Conservation (phyloP, 2,113 vertebrate genomes). For the Chitala chitala region DNA sequence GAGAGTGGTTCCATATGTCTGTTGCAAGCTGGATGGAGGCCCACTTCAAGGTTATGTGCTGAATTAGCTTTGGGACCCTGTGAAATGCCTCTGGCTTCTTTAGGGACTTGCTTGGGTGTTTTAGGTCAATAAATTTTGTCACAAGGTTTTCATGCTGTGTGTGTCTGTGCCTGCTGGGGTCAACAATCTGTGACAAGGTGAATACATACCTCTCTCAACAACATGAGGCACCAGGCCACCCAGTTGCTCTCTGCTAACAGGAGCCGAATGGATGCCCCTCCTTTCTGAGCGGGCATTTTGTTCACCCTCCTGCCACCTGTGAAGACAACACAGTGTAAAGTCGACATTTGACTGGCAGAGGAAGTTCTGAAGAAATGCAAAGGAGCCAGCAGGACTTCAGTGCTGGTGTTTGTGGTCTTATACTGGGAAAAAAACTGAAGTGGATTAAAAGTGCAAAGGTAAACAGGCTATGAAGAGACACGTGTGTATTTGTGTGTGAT, state of each 20-base stretch:
- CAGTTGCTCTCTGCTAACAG: constrained; percentile 17
- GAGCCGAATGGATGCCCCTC: constrained; percentile 35
- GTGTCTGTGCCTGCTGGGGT: background rate
- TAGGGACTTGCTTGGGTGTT: background rate
- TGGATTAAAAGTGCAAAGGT: too few relatives aligned
- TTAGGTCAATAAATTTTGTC: background rate
- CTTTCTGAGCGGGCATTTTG: constrained; percentile 31
- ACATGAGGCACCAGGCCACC: constrained; percentile 28
- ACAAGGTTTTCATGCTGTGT: background rate
- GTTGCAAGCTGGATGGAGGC: too few relatives aligned
- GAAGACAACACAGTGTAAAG: background rate
- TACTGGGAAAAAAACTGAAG: too few relatives aligned
- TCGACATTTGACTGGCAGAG: too few relatives aligned
- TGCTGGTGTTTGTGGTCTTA: too few relatives aligned
- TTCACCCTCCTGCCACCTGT: background rate
- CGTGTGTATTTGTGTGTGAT: too few relatives aligned
- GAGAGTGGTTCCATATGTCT: too few relatives aligned
- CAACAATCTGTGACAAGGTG: constrained; percentile 9
- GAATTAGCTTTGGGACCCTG: background rate
- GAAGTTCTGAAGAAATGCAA: too few relatives aligned
- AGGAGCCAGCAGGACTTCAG: too few relatives aligned
- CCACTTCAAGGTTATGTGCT: background rate
- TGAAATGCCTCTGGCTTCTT: background rate
- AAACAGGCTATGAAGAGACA: too few relatives aligned
- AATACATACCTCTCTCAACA: constrained; percentile 44